These are phyloP conservation scores for Triplophysa dalaica DNA, from an alignment of 2,113 vertebrate species.

Conservation along the genomic window DNA sequence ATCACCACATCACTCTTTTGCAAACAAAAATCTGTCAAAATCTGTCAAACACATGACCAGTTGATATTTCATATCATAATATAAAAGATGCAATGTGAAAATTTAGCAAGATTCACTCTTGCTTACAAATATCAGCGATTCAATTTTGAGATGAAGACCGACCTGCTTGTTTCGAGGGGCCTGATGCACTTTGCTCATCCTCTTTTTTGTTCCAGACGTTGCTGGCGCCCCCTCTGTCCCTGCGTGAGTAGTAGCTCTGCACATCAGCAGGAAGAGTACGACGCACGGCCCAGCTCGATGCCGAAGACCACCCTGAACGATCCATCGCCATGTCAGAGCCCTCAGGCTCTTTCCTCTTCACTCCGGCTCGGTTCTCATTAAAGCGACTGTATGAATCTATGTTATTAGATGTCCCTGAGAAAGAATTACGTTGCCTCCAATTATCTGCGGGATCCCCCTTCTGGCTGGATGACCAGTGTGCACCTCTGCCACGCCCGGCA, in stretches of 20 bases:
- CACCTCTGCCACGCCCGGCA: constrained; percentile 71
- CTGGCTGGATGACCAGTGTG: constrained; percentile 68
- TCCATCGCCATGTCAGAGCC: constrained; percentile 79
- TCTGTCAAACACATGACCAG: no score
- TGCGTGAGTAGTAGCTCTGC: constrained; percentile 94
- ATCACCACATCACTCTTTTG: not conserved
- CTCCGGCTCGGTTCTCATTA: constrained; percentile 81
- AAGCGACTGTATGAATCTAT: constrained; percentile 85
- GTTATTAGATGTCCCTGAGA: constrained; percentile 86
- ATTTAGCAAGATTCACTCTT: not conserved
- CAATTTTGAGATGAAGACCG: not conserved
- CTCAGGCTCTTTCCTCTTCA: constrained; percentile 82
- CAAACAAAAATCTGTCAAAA: no score
- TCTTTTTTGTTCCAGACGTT: constrained; percentile 84
- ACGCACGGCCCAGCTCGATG: constrained; percentile 95
- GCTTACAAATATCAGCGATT: not conserved
- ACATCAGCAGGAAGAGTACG: constrained; percentile 94
- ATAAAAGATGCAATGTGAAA: not conserved
- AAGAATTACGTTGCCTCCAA: constrained; percentile 84
- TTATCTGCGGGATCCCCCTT: constrained; percentile 79
- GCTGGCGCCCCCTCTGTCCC: constrained; percentile 73
- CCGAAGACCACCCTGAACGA: constrained; percentile 94
- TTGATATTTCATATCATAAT: no score
- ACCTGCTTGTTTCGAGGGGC: constrained; percentile 52
- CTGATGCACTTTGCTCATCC: constrained; percentile 76